Percentiles rank a stretch among this genome's conserved stretches.
phyloP scores from a whole-genome alignment of 2,888 invertebrate genomes.

The Philopedon plagiatum region DNA sequence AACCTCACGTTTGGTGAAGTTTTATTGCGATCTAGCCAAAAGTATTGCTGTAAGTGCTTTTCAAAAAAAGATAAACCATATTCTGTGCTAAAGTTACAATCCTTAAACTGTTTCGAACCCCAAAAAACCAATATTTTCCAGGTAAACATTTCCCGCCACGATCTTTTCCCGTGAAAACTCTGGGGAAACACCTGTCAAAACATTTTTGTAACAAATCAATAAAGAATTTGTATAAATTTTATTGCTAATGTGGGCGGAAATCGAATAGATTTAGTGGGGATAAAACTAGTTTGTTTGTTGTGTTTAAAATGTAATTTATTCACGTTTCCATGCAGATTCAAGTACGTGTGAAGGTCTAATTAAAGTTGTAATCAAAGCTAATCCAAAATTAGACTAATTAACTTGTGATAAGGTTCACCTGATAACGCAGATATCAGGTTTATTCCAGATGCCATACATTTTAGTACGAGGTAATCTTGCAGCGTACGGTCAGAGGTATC shows the following conservation, averaged over 20 bases:
- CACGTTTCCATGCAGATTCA: not conserved
- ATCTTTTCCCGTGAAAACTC: not conserved
- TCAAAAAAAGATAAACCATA: not conserved
- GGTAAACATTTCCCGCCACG: constrained; percentile 1
- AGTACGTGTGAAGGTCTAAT: not conserved
- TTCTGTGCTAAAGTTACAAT: not conserved
- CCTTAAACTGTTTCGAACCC: not conserved
- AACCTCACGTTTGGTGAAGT: too few relatives aligned
- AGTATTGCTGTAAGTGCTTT: too few relatives aligned
- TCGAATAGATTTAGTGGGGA: constrained; percentile 26
- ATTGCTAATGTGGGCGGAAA: constrained; percentile 32
- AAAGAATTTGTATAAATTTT: constrained; percentile 26
- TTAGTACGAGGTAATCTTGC: constrained; percentile 90
- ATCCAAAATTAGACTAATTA: not conserved
- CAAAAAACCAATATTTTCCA: constrained; percentile 8
- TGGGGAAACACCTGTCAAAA: constrained; percentile 17
- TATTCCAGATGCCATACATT: constrained; percentile 85
- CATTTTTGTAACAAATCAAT: constrained; percentile 21
- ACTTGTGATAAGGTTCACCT: constrained; percentile 16
- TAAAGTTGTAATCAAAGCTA: not conserved
- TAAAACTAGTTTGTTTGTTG: constrained; percentile 26
- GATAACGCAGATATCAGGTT: constrained; percentile 35
- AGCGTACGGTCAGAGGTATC: constrained; percentile 88
- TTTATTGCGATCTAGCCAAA: too few relatives aligned
- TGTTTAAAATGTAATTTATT: constrained; percentile 16